Conservation (phyloP, 2,113 vertebrate genomes). For the Thamnaconus septentrionalis region DNA sequence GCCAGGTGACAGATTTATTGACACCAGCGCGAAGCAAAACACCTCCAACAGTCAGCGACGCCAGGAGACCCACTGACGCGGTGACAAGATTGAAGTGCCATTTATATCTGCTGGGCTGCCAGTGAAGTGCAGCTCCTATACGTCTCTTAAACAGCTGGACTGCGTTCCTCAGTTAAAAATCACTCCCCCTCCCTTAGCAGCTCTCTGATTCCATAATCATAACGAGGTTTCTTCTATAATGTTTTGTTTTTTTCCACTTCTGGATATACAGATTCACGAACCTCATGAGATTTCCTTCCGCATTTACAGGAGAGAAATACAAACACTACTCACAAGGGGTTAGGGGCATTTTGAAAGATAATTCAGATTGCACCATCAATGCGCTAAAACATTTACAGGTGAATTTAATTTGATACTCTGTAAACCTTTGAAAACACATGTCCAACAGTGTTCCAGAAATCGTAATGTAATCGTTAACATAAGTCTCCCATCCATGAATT, state of each 20-base stretch:
- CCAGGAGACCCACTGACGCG: constrained; percentile 74
- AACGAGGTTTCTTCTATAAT: constrained; percentile 40
- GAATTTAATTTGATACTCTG: too few relatives aligned
- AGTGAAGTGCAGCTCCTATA: constrained; percentile 66
- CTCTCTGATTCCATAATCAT: constrained; percentile 43
- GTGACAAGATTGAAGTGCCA: constrained; percentile 74
- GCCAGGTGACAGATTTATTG: constrained; percentile 91
- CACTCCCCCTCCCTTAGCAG: constrained; percentile 37
- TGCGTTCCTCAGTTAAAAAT: constrained; percentile 36
- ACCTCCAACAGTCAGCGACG: constrained; percentile 81
- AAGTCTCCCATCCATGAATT: too few relatives aligned
- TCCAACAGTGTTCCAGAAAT: too few relatives aligned
- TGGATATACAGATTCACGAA: constrained; percentile 58
- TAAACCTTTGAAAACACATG: too few relatives aligned
- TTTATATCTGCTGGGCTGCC: constrained; percentile 73
- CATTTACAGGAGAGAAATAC: constrained; percentile 29
- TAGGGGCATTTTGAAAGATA: too few relatives aligned
- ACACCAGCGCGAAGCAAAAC: constrained; percentile 83
- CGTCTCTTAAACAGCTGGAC: constrained; percentile 49
- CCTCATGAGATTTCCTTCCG: constrained; percentile 52
- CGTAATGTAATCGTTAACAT: too few relatives aligned
- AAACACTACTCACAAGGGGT: background rate
- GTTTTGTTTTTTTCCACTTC: constrained; percentile 38
- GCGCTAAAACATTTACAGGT: too few relatives aligned
- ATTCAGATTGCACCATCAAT: too few relatives aligned